phyloP scores from a whole-genome alignment of 2,797 vertebrate genomes.

The Vultur gryphus region DNA sequence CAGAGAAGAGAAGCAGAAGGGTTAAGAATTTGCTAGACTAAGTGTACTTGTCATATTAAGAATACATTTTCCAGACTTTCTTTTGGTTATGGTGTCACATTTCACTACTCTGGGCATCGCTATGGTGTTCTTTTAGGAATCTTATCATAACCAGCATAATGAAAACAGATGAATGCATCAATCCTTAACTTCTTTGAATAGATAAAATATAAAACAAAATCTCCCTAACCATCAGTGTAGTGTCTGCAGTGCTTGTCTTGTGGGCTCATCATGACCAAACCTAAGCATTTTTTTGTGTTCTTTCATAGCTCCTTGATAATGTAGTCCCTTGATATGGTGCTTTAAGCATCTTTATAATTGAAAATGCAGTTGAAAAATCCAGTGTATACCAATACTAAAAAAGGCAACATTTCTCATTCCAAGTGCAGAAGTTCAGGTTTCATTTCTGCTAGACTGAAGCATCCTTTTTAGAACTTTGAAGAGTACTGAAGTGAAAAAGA shows the following conservation, averaged over 20 bases:
- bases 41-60: not conserved
- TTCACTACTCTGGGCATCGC: not conserved
- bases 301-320: not conserved
- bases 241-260: not conserved
- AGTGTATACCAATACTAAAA: not conserved
- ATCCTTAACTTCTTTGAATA: not conserved
- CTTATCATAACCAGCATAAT: not conserved
- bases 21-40: slow-evolving; percentile 2
- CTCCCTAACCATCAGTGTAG: not conserved
- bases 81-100: not conserved
- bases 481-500: not conserved
- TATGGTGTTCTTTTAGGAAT: not conserved
- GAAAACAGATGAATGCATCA: not conserved
- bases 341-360: not conserved
- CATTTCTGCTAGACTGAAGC: not conserved
- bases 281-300: not conserved
- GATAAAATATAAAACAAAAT: not conserved
- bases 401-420: not conserved
- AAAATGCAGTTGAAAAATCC: not conserved
- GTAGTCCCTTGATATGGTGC: not conserved
- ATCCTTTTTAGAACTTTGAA: not conserved
- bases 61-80: slow-evolving; percentile 9
- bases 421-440: not conserved
- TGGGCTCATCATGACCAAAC: not conserved
- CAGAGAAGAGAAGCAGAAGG: not conserved